A percentile compares a stretch with the other conserved stretches of the same genome.
Evolutionary conservation across 2,797 vertebrate genomes (phyloP).

Genomic region (Antrozous pallidus): DNA sequence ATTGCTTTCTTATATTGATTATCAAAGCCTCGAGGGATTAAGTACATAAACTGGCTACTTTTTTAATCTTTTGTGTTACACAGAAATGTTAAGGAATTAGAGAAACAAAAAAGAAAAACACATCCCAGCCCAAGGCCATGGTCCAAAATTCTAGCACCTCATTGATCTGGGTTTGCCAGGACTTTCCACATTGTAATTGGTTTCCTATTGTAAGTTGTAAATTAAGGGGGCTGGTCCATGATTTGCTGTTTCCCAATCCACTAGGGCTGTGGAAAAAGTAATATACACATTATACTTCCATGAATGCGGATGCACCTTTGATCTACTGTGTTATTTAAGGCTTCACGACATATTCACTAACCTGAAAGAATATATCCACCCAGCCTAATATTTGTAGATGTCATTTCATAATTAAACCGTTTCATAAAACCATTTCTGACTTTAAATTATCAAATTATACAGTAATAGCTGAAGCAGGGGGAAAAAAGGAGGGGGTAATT

Average conservation of each 20-base stretch:
- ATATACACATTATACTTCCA: background rate
- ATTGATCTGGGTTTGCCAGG: background rate
- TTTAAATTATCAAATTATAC: conserved; percentile 43
- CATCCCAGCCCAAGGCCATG: background rate
- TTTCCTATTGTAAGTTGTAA: conserved; percentile 25
- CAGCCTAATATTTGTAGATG: background rate
- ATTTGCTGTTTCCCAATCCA: conserved; percentile 24
- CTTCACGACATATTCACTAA: conserved; percentile 13
- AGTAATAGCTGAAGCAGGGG: background rate
- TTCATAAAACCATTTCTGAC: conserved; percentile 33
- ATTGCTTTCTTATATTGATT: background rate
- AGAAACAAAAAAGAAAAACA: conserved; percentile 34
- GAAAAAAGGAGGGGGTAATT: background rate
- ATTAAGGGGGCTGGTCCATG: background rate
- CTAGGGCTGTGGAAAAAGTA: conserved; percentile 23
- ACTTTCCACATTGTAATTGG: background rate
- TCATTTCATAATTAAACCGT: conserved; percentile 27
- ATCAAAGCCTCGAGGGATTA: conserved; percentile 25
- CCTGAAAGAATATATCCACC: conserved; percentile 18
- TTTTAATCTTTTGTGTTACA: conserved; percentile 25
- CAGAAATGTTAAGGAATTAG: conserved; percentile 49
- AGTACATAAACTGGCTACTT: background rate
- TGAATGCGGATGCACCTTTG: conserved; percentile 13
- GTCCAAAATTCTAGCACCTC: conserved; percentile 24
- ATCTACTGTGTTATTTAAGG: conserved; percentile 19